These are phyloP conservation scores for Trichogramma pretiosum DNA, from an alignment of 1,140 invertebrate species.

Conservation along the genomic window DNA sequence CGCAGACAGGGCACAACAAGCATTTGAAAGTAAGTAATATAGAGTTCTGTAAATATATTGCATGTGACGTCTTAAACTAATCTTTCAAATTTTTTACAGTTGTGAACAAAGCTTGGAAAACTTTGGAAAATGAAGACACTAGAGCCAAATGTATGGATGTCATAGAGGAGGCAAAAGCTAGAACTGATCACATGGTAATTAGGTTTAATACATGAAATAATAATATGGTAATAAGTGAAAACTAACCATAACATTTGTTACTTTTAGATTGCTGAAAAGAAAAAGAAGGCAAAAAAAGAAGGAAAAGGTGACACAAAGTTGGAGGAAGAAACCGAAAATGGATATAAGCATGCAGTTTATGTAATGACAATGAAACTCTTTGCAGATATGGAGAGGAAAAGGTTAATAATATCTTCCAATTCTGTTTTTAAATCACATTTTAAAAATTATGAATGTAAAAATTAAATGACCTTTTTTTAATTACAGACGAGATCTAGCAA, in stretches of 20 bases:
- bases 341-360: conserved; percentile 90
- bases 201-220: neutral
- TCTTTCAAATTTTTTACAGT: conserved; percentile 49
- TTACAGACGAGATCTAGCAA: conserved; percentile 62
- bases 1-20: conserved; percentile 83
- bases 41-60: conserved; percentile 9
- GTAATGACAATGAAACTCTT: conserved; percentile 98
- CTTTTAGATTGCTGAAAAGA: conserved; percentile 82
- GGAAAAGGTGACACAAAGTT: conserved; percentile 62
- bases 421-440: neutral
- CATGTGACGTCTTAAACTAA: no score
- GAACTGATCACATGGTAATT: conserved; percentile 86
- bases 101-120: conserved; percentile 94
- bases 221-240: neutral
- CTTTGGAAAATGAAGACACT: conserved; percentile 89
- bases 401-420: conserved; percentile 33
- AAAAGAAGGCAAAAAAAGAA: conserved; percentile 91
- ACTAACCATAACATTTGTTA: conserved; percentile 14
- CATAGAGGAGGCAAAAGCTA: conserved; percentile 91
- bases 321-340: conserved; percentile 89
- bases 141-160: conserved; percentile 91
- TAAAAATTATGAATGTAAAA: neutral
- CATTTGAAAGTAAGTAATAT: conserved; percentile 66
- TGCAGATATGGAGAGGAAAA: conserved; percentile 89
- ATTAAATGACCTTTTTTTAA: conserved; percentile 5